Conservation (phyloP, 2,797 vertebrate species). For the Chelon labrosus region DNA sequence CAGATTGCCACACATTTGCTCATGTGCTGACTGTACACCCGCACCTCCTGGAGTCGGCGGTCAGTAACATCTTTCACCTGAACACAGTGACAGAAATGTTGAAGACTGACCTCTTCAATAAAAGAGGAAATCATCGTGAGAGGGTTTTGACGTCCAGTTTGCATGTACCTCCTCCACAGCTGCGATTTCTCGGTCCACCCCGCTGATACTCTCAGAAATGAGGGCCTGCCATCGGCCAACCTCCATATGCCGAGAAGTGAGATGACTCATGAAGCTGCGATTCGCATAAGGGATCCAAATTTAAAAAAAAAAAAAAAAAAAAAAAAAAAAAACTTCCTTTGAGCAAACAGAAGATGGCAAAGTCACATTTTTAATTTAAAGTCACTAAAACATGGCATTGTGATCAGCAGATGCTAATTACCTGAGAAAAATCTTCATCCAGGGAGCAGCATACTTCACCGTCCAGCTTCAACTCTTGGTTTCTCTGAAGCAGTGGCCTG, state of each 20-base stretch:
- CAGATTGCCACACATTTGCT: constrained; percentile 25
- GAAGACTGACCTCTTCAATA: background rate
- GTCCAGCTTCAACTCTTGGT: background rate
- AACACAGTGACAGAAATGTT: constrained; percentile 1
- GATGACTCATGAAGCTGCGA: constrained; percentile 26
- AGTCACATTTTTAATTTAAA: too few species aligned
- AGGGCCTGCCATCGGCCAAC: constrained; percentile 38
- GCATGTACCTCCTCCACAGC: constrained; percentile 35
- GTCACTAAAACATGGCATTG: too few species aligned
- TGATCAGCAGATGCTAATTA: background rate
- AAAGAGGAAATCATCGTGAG: background rate
- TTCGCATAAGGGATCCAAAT: constrained; percentile 20
- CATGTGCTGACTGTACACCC: constrained; percentile 31
- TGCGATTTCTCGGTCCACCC: constrained; percentile 25
- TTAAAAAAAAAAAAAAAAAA: background rate
- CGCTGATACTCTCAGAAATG: constrained; percentile 25
- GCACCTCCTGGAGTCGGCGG: constrained; percentile 27
- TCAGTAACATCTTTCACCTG: constrained; percentile 39
- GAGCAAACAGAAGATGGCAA: background rate
- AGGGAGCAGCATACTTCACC: constrained; percentile 1
- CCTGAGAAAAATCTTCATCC: constrained; percentile 14
- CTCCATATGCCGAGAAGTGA: constrained; percentile 33
- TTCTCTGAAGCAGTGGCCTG: background rate
- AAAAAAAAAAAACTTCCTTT: background rate
- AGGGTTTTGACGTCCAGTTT: too few species aligned